A percentile compares a stretch with the other conserved stretches of the same genome.
phyloP scores from a whole-genome alignment of 2,113 vertebrate genomes.

The Micronycteris hirsuta region DNA sequence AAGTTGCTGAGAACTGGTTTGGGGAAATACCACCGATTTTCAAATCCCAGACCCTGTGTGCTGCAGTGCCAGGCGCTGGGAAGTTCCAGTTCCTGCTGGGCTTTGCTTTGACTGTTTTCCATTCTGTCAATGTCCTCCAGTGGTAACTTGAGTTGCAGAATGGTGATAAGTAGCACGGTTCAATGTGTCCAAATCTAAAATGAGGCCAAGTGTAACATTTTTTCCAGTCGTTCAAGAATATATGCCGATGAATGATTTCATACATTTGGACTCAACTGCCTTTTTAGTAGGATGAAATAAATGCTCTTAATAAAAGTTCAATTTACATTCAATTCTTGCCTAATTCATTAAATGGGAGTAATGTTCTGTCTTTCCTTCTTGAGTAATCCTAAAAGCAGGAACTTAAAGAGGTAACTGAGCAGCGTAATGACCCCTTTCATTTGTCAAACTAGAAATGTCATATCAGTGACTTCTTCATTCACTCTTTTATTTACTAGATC shows the following conservation, averaged over 20 bases:
- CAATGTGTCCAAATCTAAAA: neutral
- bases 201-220: neutral
- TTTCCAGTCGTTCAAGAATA: neutral
- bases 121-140: neutral
- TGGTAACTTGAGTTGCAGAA: neutral
- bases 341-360: neutral
- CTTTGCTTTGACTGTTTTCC: neutral
- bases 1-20: neutral
- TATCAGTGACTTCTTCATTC: neutral
- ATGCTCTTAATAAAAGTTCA: neutral
- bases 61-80: neutral
- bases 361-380: neutral
- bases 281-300: slow-evolving; percentile 5
- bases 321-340: neutral
- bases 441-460: neutral
- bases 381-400: neutral
- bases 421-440: neutral
- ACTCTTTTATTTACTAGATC: neutral
- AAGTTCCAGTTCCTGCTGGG: neutral
- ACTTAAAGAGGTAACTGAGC: neutral
- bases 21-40: neutral
- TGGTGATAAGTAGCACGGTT: neutral
- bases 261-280: slow-evolving; percentile 14
- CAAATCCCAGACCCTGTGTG: neutral
- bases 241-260: neutral